Conservation (phyloP, 1,140 invertebrate species). For the Nomia melanderi region DNA sequence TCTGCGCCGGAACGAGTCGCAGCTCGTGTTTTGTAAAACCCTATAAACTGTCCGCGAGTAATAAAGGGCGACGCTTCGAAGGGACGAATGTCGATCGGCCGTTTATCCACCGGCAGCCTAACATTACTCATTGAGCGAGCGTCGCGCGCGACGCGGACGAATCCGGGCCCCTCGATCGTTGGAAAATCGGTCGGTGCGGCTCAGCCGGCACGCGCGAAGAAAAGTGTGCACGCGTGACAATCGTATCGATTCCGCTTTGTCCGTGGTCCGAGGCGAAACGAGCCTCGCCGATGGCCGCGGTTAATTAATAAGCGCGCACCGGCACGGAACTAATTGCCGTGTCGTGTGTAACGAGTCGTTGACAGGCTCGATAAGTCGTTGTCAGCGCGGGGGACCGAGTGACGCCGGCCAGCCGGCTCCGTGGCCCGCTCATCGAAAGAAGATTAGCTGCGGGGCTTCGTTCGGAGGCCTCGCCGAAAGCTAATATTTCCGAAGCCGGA, state of each 20-base stretch:
- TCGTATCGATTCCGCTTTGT: constrained; percentile 14
- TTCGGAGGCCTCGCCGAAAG: background rate
- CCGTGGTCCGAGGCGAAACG: background rate
- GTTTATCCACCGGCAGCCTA: too few species aligned
- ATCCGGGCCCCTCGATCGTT: constrained; percentile 4
- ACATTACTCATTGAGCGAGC: background rate
- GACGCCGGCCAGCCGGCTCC: background rate
- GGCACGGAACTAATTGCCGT: constrained; percentile 48
- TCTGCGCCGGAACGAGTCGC: too few species aligned
- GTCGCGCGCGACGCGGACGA: background rate
- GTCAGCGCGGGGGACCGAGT: constrained; percentile 11
- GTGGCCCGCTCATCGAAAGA: constrained; percentile 27
- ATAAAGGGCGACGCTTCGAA: too few species aligned
- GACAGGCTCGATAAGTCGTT: constrained; percentile 52
- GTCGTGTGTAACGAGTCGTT: constrained; percentile 44
- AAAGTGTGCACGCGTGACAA: background rate
- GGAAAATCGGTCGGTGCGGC: background rate
- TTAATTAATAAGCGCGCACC: constrained; percentile 54
- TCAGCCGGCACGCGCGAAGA: background rate
- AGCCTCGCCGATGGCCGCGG: background rate
- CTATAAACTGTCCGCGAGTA: too few species aligned
- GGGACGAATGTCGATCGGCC: too few species aligned
- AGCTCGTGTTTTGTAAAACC: too few species aligned
- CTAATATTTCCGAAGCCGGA: constrained; percentile 50
- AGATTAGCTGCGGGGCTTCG: constrained; percentile 43